Evolutionary conservation across 2,797 vertebrate genomes (phyloP).

Genomic region (Moxostoma hubbsi): DNA sequence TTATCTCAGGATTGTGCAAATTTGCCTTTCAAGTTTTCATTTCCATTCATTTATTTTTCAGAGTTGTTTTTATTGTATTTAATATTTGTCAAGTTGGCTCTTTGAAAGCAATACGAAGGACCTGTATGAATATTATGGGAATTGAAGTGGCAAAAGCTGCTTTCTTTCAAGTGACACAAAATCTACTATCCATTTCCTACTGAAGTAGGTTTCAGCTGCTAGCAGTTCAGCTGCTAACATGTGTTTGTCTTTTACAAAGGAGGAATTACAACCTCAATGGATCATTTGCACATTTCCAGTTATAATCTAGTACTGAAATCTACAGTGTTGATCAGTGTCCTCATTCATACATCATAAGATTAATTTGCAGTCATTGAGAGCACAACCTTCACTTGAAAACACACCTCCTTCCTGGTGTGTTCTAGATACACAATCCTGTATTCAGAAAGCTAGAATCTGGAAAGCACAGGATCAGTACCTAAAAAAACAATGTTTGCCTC

Average conservation of each 20-base stretch:
- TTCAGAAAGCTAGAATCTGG: slow-evolving; percentile 58
- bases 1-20: slow-evolving; percentile 52
- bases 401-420: slow-evolving; percentile 19
- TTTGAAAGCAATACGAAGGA: slow-evolving; percentile 30
- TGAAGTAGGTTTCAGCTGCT: too few species aligned
- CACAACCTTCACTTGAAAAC: slow-evolving; percentile 30
- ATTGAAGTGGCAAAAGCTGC: slow-evolving; percentile 5
- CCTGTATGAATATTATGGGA: slow-evolving; percentile 23
- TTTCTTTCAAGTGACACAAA: slow-evolving; percentile 3
- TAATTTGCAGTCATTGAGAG: slow-evolving; percentile 32
- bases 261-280: neutral
- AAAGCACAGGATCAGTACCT: neutral
- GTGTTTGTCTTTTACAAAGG: too few species aligned
- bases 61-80: slow-evolving; percentile 13
- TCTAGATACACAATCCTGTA: slow-evolving; percentile 46
- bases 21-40: slow-evolving; percentile 22
- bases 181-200: neutral
- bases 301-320: slow-evolving; percentile 19
- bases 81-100: neutral
- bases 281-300: slow-evolving; percentile 31
- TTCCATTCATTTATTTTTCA: slow-evolving; percentile 5
- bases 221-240: too few species aligned
- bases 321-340: slow-evolving; percentile 13
- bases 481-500: slow-evolving; percentile 4
- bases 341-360: slow-evolving; percentile 48